Evolutionary conservation across 2,113 vertebrate species (phyloP).

Genomic region (Uria aalge): DNA sequence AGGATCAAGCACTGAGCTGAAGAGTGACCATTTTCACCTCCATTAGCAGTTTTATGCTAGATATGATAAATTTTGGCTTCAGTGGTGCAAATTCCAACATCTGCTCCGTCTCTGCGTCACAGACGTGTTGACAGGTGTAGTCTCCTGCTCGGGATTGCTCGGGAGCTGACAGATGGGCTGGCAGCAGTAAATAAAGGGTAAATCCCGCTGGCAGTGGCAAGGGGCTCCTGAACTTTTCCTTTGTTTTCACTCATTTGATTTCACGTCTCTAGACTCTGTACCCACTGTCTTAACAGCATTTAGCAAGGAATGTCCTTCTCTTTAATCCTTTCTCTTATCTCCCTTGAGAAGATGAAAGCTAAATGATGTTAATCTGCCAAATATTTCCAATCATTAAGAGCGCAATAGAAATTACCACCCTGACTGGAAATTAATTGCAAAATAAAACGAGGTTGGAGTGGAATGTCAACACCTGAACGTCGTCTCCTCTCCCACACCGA

Average conservation of each 20-base stretch:
- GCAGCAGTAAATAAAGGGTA: conserved; percentile 60
- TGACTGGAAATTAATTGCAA: conserved; percentile 64
- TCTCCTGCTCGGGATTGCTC: conserved; percentile 12
- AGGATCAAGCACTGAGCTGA: neutral
- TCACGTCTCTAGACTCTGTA: neutral
- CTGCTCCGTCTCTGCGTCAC: conserved; percentile 73
- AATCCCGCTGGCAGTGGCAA: neutral
- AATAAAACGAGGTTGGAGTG: conserved; percentile 48
- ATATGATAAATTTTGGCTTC: conserved; percentile 61
- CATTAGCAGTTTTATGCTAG: conserved; percentile 50
- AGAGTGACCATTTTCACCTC: conserved; percentile 22
- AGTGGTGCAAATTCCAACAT: conserved; percentile 75
- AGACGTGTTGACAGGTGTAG: conserved; percentile 80
- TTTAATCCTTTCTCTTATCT: conserved; percentile 39
- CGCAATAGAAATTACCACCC: conserved; percentile 58
- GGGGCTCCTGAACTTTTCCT: conserved; percentile 29
- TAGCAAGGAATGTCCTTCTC: conserved; percentile 27
- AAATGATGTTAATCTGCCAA: conserved; percentile 75
- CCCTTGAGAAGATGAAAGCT: conserved; percentile 56
- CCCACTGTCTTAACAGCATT: neutral
- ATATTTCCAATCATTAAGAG: conserved; percentile 73
- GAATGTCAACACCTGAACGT: neutral
- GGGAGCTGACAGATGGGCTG: conserved; percentile 69
- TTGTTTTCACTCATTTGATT: conserved; percentile 51
- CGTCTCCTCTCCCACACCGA: neutral